Conservation (phyloP, 1,140 invertebrate genomes). For the Triops cancriformis region DNA sequence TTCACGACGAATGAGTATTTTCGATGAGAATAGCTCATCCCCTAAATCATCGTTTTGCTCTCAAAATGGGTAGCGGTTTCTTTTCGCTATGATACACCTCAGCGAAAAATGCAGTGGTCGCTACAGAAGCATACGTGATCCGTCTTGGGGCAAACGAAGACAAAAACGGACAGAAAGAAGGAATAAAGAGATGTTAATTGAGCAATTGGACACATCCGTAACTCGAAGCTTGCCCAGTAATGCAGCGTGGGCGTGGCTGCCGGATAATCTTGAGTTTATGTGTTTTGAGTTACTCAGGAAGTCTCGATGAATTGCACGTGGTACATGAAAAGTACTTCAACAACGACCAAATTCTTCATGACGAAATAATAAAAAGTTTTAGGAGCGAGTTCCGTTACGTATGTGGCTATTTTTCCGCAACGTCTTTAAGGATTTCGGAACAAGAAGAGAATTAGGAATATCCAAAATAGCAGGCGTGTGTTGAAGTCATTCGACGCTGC, state of each 20-base stretch:
- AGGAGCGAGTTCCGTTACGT: neutral
- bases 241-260: neutral
- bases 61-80: neutral
- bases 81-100: neutral
- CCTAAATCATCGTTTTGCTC: neutral
- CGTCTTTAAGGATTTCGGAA: neutral
- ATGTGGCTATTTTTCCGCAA: neutral
- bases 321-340: neutral
- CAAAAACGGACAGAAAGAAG: neutral
- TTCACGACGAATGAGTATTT: neutral
- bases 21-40: constrained; percentile 9
- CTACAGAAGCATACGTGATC: neutral
- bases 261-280: neutral
- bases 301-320: neutral
- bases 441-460: neutral
- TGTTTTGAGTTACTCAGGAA: neutral
- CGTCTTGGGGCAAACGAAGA: neutral
- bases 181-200: neutral
- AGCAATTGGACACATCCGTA: constrained; percentile 13
- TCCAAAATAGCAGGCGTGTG: neutral
- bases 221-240: neutral
- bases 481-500: neutral
- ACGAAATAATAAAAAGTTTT: neutral
- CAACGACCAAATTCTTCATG: neutral
- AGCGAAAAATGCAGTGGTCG: neutral